phyloP scores from a whole-genome alignment of 2,888 invertebrate species.

The Xestia ashworthii region DNA sequence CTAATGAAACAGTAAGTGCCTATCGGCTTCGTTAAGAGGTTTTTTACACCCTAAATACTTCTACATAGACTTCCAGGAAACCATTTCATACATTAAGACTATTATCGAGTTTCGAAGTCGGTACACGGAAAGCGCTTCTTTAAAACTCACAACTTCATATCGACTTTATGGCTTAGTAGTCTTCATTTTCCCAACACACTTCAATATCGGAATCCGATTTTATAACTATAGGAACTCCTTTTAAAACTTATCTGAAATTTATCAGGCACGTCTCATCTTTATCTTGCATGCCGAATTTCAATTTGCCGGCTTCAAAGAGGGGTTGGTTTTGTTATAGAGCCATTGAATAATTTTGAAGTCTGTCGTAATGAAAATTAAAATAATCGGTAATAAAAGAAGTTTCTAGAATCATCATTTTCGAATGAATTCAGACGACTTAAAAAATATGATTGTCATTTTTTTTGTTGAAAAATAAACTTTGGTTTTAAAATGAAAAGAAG shows the following conservation, averaged over 20 bases:
- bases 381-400: background rate
- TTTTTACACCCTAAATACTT: background rate
- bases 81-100: slow-evolving; percentile 27
- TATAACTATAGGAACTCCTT: slow-evolving; percentile 37
- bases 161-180: slow-evolving; percentile 31
- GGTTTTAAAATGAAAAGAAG: too few relatives aligned
- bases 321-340: slow-evolving; percentile 11
- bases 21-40: too few relatives aligned
- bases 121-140: slow-evolving; percentile 36
- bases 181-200: slow-evolving; percentile 41
- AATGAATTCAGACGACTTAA: background rate
- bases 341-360: slow-evolving; percentile 28
- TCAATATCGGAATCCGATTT: slow-evolving; percentile 23
- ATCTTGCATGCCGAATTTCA: slow-evolving; percentile 49
- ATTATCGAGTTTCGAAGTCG: slow-evolving; percentile 27
- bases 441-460: background rate
- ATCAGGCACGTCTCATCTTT: slow-evolving; percentile 54
- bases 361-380: slow-evolving; percentile 17
- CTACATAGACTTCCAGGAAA: slow-evolving; percentile 7
- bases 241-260: slow-evolving; percentile 44
- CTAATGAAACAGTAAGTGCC: background rate
- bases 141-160: slow-evolving; percentile 45
- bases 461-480: too few relatives aligned
- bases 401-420: background rate
- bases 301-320: slow-evolving; percentile 41